These are phyloP conservation scores for Philaethria dido DNA, from an alignment of 2,888 invertebrate species.

Conservation along the genomic window DNA sequence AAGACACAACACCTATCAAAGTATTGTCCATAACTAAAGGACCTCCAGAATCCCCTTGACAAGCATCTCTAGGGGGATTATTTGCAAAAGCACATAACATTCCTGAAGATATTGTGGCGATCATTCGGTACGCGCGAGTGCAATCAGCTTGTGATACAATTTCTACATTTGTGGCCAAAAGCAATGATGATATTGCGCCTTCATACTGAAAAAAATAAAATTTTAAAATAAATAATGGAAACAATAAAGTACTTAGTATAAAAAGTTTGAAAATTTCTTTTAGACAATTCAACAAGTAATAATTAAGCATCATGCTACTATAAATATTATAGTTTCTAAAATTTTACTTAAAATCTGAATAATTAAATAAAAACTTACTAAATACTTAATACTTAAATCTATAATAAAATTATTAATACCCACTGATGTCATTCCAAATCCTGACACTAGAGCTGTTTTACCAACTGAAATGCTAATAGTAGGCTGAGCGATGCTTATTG, in stretches of 20 bases:
- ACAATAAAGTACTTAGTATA: not conserved
- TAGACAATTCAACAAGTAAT: not conserved
- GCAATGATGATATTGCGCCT: constrained; percentile 59
- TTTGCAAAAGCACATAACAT: constrained; percentile 74
- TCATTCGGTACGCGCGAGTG: constrained; percentile 61
- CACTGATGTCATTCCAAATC: constrained; percentile 66
- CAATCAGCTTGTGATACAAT: constrained; percentile 69
- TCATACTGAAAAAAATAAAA: constrained; percentile 59
- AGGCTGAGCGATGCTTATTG: constrained; percentile 57
- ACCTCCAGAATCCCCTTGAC: constrained; percentile 85
- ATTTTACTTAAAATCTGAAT: not conserved
- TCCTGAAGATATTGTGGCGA: constrained; percentile 60
- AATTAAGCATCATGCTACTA: not conserved
- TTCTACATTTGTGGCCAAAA: constrained; percentile 67
- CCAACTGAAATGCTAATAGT: constrained; percentile 56
- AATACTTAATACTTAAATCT: not conserved
- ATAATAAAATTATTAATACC: constrained; percentile 34
- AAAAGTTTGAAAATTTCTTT: not conserved
- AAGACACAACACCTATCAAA: constrained; percentile 82
- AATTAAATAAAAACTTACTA: not conserved
- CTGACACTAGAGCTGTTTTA: constrained; percentile 69
- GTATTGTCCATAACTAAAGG: constrained; percentile 75
- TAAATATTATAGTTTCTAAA: too few relatives aligned
- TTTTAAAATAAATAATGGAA: not conserved
- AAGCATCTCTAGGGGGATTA: constrained; percentile 70